These are phyloP conservation scores for Stigmatopora nigra DNA, from an alignment of 2,113 vertebrate species.

Conservation along the genomic window DNA sequence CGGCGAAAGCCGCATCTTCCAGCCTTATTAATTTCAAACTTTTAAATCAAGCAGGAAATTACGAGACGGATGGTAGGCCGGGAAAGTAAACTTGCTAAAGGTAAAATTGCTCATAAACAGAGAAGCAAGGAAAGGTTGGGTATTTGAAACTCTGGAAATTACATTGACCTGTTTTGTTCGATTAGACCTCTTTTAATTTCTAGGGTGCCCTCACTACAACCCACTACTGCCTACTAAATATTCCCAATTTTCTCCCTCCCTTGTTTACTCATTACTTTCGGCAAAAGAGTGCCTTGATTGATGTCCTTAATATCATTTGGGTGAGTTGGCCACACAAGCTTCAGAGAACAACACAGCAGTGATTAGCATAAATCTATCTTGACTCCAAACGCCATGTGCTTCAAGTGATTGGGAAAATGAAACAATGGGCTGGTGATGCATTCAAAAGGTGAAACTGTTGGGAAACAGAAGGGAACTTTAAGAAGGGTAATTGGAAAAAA, in stretches of 20 bases:
- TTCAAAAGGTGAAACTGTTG: not conserved
- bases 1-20: constrained; percentile 47
- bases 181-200: constrained; percentile 23
- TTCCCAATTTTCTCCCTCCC: constrained; percentile 49
- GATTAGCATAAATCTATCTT: constrained; percentile 65
- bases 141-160: constrained; percentile 14
- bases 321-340: constrained; percentile 47
- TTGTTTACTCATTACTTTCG: constrained; percentile 59
- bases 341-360: constrained; percentile 60
- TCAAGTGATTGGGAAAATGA: constrained; percentile 42
- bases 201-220: constrained; percentile 27
- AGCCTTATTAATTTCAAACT: constrained; percentile 53
- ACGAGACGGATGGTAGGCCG: constrained; percentile 39
- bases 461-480: not conserved
- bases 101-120: constrained; percentile 39
- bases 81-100: constrained; percentile 34
- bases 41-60: constrained; percentile 39
- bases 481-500: not conserved
- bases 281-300: constrained; percentile 54
- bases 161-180: constrained; percentile 19
- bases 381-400: constrained; percentile 56
- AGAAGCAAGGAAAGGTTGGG: constrained; percentile 3
- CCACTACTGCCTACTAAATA: constrained; percentile 42
- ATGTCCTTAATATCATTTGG: constrained; percentile 66
- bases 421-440: not conserved